A percentile compares a stretch with the other conserved stretches of the same genome.
Evolutionary conservation across 35 echinoderm and acorn worm genomes (phyloP).

Genomic region (Ophioderma brevispina): DNA sequence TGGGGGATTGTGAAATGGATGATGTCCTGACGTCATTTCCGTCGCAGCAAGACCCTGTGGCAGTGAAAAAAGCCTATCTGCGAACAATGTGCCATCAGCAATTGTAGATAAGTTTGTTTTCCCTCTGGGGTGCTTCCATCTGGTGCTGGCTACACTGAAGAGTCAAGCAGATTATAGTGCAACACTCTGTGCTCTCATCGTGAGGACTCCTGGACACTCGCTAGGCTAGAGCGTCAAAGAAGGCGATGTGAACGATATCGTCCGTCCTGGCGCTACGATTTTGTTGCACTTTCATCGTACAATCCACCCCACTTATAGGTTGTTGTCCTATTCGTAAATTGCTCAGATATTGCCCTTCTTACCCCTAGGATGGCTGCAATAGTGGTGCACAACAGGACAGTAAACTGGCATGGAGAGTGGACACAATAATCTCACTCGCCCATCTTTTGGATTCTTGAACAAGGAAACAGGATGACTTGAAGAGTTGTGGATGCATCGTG

Average conservation of each 20-base stretch:
- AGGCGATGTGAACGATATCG: background rate
- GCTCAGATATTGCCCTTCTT: background rate
- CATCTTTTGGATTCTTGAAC: background rate
- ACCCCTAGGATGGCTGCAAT: background rate
- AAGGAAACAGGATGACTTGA: background rate
- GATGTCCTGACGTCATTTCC: background rate
- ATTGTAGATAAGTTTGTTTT: constrained; percentile 6
- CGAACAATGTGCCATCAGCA: background rate
- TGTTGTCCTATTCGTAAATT: background rate
- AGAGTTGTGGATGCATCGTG: background rate
- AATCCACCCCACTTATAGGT: background rate
- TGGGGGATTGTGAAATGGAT: background rate
- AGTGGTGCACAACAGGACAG: background rate
- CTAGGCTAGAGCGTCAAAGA: background rate
- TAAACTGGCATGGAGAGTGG: background rate
- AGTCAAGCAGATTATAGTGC: background rate
- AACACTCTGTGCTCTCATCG: constrained; percentile 2
- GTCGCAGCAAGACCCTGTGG: background rate
- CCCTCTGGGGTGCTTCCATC: background rate
- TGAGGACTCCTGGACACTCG: background rate
- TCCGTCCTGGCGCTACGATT: background rate
- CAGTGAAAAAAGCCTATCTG: background rate
- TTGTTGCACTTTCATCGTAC: background rate
- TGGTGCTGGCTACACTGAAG: background rate
- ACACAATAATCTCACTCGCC: background rate